Conservation (phyloP, 2,888 invertebrate genomes). For the Drosophila multiciliata region DNA sequence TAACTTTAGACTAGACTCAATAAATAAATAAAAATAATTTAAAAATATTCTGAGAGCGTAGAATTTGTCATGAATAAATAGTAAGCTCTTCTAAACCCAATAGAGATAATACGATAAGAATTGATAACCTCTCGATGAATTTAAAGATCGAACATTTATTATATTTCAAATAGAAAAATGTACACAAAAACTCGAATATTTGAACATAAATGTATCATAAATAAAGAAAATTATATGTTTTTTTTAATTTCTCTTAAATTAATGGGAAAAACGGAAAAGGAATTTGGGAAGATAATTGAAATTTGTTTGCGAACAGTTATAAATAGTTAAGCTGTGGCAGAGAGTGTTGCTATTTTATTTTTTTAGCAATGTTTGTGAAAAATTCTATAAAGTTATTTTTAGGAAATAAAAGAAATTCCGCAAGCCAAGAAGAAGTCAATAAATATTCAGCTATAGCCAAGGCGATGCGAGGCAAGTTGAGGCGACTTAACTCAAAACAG, state of each 20-base stretch:
- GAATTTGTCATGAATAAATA: no score
- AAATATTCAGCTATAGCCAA: constrained; percentile 48
- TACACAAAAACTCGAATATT: neutral
- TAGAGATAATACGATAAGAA: neutral
- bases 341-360: neutral
- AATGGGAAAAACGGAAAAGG: neutral
- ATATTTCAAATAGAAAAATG: neutral
- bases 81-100: neutral
- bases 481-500: constrained; percentile 38
- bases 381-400: constrained; percentile 28
- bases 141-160: neutral
- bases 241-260: neutral
- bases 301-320: neutral
- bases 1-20: neutral
- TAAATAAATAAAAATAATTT: neutral
- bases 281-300: neutral
- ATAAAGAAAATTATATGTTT: neutral
- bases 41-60: neutral
- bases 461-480: constrained; percentile 29
- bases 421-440: constrained; percentile 55
- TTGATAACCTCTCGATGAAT: neutral
- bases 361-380: neutral
- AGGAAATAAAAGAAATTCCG: constrained; percentile 20
- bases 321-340: no score
- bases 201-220: neutral